These are phyloP conservation scores for Hexactinellida sp. DNA, from an alignment of 37 sponge, comb jelly and placozoan species.

Conservation along the genomic window DNA sequence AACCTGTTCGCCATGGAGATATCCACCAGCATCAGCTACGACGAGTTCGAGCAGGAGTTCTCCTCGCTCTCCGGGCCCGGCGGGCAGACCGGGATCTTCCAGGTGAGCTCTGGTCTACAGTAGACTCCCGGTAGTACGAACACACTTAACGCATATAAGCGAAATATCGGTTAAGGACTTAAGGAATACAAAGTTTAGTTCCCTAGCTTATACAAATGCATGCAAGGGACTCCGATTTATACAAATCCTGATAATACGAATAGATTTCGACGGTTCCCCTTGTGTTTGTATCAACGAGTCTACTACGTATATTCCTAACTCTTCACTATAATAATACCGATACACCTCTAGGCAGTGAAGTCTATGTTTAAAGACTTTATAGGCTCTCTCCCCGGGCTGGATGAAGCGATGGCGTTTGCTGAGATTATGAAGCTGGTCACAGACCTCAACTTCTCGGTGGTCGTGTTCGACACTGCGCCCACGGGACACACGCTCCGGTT, in stretches of 20 bases:
- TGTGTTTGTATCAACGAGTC: background rate
- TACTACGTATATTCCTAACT: background rate
- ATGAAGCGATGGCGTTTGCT: slow-evolving; percentile 86
- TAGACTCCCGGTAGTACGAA: too few species aligned
- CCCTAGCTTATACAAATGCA: too few species aligned
- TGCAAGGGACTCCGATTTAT: too few species aligned
- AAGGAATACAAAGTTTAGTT: too few species aligned
- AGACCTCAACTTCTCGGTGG: slow-evolving; percentile 85
- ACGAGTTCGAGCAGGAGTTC: slow-evolving; percentile 9
- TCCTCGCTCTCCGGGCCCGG: background rate
- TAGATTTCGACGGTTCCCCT: too few species aligned
- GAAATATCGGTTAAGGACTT: too few species aligned
- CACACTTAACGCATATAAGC: too few species aligned
- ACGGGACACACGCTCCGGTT: slow-evolving; percentile 96
- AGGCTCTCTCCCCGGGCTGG: slow-evolving; percentile 85
- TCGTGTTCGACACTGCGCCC: slow-evolving; percentile 98
- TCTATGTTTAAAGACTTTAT: slow-evolving; percentile 65
- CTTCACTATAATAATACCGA: background rate
- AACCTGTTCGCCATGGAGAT: slow-evolving; percentile 92
- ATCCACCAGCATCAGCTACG: background rate
- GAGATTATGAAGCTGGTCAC: slow-evolving; percentile 84
- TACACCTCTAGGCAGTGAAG: background rate
- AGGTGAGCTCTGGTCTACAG: background rate
- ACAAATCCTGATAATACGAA: too few species aligned
- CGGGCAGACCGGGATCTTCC: background rate